These are phyloP conservation scores for Pseudomyrmex dendroicus DNA, from an alignment of 1,140 invertebrate species.

Conservation along the genomic window DNA sequence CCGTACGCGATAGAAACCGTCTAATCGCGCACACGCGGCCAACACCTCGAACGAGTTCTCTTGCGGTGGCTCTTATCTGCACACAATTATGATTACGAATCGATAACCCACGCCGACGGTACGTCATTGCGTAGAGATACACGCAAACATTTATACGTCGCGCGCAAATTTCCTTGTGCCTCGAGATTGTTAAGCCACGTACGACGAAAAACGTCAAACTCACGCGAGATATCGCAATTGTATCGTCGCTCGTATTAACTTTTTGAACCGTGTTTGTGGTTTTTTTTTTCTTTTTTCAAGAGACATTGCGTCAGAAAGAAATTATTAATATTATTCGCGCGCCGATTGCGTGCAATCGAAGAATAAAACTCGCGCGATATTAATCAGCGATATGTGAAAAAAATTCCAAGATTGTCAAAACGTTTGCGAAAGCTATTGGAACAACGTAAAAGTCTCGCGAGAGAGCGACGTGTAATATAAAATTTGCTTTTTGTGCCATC, in stretches of 20 bases:
- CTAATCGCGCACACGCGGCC: not conserved
- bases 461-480: not conserved
- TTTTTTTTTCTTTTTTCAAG: too few relatives aligned
- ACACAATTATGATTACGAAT: conserved; percentile 66
- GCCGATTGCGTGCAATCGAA: not conserved
- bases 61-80: conserved; percentile 56
- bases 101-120: conserved; percentile 60
- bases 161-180: conserved; percentile 1
- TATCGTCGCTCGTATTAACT: too few relatives aligned
- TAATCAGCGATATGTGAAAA: too few relatives aligned
- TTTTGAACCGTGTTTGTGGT: too few relatives aligned
- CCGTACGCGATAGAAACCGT: not conserved
- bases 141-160: conserved; percentile 8
- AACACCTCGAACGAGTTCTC: conserved; percentile 11
- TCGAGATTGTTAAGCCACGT: conserved; percentile 13
- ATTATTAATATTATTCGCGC: too few relatives aligned
- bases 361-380: not conserved
- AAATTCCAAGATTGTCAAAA: not conserved
- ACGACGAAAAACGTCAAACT: not conserved
- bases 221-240: too few relatives aligned
- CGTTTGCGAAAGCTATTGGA: too few relatives aligned
- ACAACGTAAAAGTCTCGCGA: not conserved
- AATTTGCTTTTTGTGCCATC: not conserved
- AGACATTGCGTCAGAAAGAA: too few relatives aligned
- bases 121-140: conserved; percentile 23